These are phyloP conservation scores for Volucella inanis DNA, from an alignment of 2,888 invertebrate genomes.

Conservation along the genomic window DNA sequence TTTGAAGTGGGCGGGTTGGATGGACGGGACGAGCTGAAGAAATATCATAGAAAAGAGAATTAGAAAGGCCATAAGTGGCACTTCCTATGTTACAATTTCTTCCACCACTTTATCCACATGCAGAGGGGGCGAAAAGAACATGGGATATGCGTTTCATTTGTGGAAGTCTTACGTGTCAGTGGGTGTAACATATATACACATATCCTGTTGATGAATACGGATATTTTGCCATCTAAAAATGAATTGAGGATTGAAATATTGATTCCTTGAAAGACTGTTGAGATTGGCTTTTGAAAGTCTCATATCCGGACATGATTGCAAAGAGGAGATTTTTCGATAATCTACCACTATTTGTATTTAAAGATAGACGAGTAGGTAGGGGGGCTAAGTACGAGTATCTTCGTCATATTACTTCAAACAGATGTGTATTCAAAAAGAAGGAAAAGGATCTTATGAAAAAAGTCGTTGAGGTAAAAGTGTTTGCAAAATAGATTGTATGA, in stretches of 20 bases:
- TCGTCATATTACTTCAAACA: too few relatives aligned
- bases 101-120: neutral
- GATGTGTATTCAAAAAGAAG: too few relatives aligned
- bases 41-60: slow-evolving; percentile 21
- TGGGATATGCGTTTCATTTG: slow-evolving; percentile 35
- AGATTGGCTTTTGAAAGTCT: too few relatives aligned
- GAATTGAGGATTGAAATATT: slow-evolving; percentile 16
- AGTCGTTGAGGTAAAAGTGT: too few relatives aligned
- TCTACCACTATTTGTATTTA: too few relatives aligned
- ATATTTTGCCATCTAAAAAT: neutral
- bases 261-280: neutral
- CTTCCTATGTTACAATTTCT: slow-evolving; percentile 42
- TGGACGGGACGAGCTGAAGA: neutral
- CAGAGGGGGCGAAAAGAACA: neutral
- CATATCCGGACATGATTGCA: too few relatives aligned
- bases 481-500: too few relatives aligned
- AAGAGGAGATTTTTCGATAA: neutral
- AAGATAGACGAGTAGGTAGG: too few relatives aligned
- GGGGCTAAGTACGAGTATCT: too few relatives aligned
- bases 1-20: neutral
- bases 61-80: slow-evolving; percentile 55
- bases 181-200: neutral
- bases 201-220: neutral
- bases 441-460: too few relatives aligned
- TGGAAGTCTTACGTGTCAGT: neutral